phyloP scores from a whole-genome alignment of 2,888 invertebrate species.

The Biston stratarius region DNA sequence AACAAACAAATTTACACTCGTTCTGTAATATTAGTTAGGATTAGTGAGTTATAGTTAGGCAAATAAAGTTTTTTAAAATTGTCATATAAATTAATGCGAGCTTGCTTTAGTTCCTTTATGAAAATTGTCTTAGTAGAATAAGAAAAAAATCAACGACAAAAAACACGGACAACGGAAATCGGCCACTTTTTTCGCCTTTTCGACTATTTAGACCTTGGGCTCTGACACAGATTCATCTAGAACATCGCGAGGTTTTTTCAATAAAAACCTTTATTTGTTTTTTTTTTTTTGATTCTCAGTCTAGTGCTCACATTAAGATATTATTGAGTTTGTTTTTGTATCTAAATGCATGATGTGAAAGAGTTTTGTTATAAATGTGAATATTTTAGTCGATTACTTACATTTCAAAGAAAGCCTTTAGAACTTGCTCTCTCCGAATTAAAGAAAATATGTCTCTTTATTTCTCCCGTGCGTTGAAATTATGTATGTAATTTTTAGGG shows the following conservation, averaged over 20 bases:
- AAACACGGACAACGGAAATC: not conserved
- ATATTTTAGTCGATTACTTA: not conserved
- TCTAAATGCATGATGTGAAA: not conserved
- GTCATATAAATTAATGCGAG: too few relatives aligned
- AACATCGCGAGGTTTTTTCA: conserved; percentile 31
- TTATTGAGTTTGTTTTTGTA: conserved; percentile 23
- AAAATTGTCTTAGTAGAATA: not conserved
- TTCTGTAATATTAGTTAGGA: too few relatives aligned
- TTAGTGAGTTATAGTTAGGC: too few relatives aligned
- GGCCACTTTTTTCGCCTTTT: not conserved
- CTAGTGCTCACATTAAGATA: conserved; percentile 28
- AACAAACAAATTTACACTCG: too few relatives aligned
- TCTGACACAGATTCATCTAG: conserved; percentile 18
- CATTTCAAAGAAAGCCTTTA: not conserved
- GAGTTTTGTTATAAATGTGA: conserved; percentile 5
- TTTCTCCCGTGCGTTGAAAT: too few relatives aligned
- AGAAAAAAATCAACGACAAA: not conserved
- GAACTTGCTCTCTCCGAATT: not conserved
- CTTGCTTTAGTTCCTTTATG: too few relatives aligned
- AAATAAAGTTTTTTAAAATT: too few relatives aligned
- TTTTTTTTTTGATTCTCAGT: conserved; percentile 32
- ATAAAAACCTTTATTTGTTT: conserved; percentile 36
- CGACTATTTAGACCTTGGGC: not conserved
- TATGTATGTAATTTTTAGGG: too few relatives aligned
- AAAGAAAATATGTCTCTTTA: too few relatives aligned